Conservation (phyloP, 2,113 vertebrate species). For the Gopherus flavomarginatus region DNA sequence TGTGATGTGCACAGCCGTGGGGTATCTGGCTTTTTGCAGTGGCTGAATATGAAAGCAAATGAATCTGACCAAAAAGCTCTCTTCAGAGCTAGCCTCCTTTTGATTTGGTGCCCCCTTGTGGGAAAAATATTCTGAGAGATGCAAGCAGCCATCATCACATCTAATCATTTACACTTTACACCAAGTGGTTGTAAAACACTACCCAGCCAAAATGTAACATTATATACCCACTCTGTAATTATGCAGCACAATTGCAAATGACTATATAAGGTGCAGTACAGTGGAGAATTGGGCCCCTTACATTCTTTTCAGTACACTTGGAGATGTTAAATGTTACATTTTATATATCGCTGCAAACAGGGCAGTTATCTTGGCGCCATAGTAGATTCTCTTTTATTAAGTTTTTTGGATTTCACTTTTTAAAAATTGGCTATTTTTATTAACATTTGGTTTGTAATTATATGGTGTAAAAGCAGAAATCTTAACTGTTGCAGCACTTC, state of each 20-base stretch:
- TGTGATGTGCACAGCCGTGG: background rate
- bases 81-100: fast-evolving
- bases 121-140: fast-evolving
- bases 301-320: background rate
- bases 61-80: background rate
- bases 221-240: background rate
- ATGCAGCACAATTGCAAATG: fast-evolving
- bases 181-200: background rate
- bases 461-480: background rate
- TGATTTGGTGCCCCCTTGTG: background rate
- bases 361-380: background rate
- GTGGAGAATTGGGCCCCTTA: fast-evolving
- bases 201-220: background rate
- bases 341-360: background rate
- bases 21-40: background rate
- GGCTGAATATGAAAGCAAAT: background rate
- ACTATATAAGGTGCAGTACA: background rate
- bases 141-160: background rate
- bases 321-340: no score
- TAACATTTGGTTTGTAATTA: background rate
- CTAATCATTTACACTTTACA: fast-evolving
- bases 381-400: background rate
- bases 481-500: background rate
- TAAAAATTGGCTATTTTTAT: background rate
- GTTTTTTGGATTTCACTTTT: background rate